These are phyloP conservation scores for Melanophora roralis DNA, from an alignment of 2,888 invertebrate genomes.

Conservation along the genomic window DNA sequence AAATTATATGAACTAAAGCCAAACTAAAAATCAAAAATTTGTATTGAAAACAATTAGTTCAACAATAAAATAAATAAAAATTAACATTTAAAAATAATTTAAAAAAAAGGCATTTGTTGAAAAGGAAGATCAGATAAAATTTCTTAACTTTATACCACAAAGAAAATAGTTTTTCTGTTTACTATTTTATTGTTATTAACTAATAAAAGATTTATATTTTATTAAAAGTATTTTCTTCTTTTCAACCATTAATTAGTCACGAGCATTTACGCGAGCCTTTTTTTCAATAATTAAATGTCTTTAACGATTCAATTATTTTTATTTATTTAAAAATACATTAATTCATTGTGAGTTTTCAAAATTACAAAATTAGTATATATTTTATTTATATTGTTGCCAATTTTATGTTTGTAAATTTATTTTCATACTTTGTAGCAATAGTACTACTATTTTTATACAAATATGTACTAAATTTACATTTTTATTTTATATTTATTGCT, in stretches of 20 bases:
- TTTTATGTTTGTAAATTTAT: constrained; percentile 64
- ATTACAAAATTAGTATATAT: constrained; percentile 42
- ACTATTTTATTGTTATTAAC: background rate
- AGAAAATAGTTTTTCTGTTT: background rate
- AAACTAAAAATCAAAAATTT: no score
- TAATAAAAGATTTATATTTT: constrained; percentile 58
- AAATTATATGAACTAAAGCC: no score
- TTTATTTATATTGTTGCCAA: constrained; percentile 18
- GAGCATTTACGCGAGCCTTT: constrained; percentile 73
- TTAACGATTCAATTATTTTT: constrained; percentile 55
- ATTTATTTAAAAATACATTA: constrained; percentile 36
- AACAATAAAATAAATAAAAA: no score
- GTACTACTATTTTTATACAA: constrained; percentile 14
- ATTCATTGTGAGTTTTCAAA: constrained; percentile 29
- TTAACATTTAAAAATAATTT: no score
- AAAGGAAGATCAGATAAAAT: constrained; percentile 36
- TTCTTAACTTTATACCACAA: background rate
- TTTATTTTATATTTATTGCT: constrained; percentile 55
- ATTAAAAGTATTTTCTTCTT: constrained; percentile 7
- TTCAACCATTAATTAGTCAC: constrained; percentile 68
- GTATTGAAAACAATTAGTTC: no score
- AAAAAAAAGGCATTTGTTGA: constrained; percentile 61
- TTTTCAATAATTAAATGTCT: constrained; percentile 62
- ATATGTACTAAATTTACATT: constrained; percentile 30
- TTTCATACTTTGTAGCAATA: constrained; percentile 51